A percentile compares a stretch with the other conserved stretches of the same genome.
Evolutionary conservation across 2,113 vertebrate genomes (phyloP).

Genomic region (Microcebus murinus): DNA sequence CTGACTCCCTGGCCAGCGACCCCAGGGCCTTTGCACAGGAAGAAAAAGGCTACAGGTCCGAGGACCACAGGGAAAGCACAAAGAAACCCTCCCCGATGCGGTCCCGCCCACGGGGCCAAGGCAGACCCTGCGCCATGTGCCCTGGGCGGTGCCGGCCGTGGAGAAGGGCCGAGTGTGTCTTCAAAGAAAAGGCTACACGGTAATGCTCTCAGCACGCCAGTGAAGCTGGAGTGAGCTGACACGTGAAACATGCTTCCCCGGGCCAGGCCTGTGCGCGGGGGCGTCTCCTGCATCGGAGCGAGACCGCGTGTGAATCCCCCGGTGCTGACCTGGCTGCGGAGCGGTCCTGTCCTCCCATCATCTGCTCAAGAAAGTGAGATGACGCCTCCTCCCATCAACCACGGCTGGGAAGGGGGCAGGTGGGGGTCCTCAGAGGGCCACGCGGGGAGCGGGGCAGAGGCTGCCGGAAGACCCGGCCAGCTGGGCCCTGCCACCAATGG

Average conservation of each 20-base stretch:
- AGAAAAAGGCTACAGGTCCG: slow-evolving; percentile 32
- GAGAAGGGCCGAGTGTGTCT: slow-evolving; percentile 2
- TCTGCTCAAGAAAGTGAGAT: neutral
- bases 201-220: slow-evolving; percentile 17
- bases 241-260: neutral
- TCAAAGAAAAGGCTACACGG: slow-evolving; percentile 64
- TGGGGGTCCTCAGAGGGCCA: neutral
- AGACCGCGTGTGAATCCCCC: neutral
- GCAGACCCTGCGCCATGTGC: neutral
- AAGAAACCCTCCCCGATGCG: neutral
- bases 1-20: neutral
- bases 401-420: neutral
- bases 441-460: neutral
- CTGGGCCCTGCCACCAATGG: neutral
- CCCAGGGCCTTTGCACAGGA: slow-evolving; percentile 60
- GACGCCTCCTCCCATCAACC: neutral
- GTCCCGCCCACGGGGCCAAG: neutral
- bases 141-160: neutral
- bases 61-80: neutral
- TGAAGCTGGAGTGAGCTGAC: slow-evolving; percentile 1
- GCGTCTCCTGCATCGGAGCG: neutral
- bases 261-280: neutral
- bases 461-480: neutral
- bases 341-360: neutral
- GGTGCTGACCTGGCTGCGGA: neutral